A percentile compares a stretch with the other conserved stretches of the same genome.
These are phyloP conservation scores for Cuculus canorus DNA, from an alignment of 2,797 vertebrate species.

Conservation along the genomic window DNA sequence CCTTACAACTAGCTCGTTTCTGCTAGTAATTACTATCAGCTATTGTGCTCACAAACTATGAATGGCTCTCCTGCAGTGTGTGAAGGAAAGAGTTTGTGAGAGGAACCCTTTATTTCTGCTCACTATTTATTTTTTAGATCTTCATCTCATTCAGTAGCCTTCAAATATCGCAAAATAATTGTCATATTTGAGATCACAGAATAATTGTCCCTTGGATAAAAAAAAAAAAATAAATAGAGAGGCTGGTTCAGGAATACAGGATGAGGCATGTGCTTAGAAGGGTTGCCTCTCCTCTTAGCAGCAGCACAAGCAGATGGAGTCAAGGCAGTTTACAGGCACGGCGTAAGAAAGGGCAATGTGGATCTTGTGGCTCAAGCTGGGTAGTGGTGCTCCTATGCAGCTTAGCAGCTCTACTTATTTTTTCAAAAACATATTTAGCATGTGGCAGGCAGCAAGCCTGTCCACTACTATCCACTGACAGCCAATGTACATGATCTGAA, in stretches of 20 bases:
- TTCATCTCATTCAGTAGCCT: not conserved
- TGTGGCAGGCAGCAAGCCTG: not conserved
- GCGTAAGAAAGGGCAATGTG: not conserved
- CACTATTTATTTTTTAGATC: not conserved
- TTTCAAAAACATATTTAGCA: not conserved
- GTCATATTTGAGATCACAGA: not conserved
- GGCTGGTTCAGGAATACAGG: not conserved
- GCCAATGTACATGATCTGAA: not conserved
- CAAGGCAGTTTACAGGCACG: accelerated
- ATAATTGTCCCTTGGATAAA: not conserved
- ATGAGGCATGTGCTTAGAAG: not conserved
- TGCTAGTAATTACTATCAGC: not conserved
- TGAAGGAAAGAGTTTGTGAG: not conserved
- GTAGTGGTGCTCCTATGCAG: not conserved
- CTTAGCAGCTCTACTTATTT: not conserved
- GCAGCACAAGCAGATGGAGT: not conserved
- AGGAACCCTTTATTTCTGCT: not conserved
- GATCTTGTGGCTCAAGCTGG: not conserved
- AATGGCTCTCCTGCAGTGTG: not conserved
- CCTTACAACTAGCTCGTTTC: not conserved
- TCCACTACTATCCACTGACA: not conserved
- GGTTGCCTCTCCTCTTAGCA: not conserved
- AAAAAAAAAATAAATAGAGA: not conserved
- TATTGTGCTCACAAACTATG: not conserved
- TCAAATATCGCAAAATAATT: not conserved